Evolutionary conservation across 1,140 invertebrate species (phyloP).

Genomic region (Drosophila elegans): DNA sequence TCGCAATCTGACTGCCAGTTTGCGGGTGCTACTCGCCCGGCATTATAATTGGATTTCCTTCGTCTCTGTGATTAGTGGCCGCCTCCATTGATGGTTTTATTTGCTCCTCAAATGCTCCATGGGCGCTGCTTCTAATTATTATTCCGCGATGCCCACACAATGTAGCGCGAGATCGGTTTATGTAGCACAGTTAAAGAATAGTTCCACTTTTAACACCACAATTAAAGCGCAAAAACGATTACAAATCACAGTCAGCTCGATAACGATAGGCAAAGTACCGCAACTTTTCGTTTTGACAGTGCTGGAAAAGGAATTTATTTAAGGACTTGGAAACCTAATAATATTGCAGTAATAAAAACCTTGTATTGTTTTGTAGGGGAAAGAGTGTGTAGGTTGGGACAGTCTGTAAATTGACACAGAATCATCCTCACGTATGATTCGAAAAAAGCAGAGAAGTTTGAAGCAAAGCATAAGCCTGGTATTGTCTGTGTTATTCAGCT

Average conservation of each 20-base stretch:
- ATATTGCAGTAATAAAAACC: no score
- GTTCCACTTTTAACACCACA: background rate
- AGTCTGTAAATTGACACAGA: no score
- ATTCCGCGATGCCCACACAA: conserved; percentile 17
- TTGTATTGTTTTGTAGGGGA: no score
- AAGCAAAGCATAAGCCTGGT: no score
- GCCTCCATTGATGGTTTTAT: conserved; percentile 31
- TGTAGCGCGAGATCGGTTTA: conserved; percentile 1
- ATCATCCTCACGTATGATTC: no score
- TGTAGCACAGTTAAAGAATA: conserved; percentile 2
- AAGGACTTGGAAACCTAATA: no score
- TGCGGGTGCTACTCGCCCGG: conserved; percentile 13
- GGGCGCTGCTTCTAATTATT: conserved; percentile 33
- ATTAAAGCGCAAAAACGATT: background rate
- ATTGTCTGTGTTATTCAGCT: no score
- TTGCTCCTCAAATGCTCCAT: conserved; percentile 5
- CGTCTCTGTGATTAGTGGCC: conserved; percentile 27
- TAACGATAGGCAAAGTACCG: conserved; percentile 6
- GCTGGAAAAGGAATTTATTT: no score
- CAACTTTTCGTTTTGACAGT: background rate
- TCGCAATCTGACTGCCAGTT: conserved; percentile 24
- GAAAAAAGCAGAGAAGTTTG: no score
- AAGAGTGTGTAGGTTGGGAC: no score
- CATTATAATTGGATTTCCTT: conserved; percentile 53
- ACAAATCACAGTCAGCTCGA: background rate